A percentile compares a stretch with the other conserved stretches of the same genome.
phyloP scores from a whole-genome alignment of 1,140 invertebrate genomes.

The Phortica variegata region DNA sequence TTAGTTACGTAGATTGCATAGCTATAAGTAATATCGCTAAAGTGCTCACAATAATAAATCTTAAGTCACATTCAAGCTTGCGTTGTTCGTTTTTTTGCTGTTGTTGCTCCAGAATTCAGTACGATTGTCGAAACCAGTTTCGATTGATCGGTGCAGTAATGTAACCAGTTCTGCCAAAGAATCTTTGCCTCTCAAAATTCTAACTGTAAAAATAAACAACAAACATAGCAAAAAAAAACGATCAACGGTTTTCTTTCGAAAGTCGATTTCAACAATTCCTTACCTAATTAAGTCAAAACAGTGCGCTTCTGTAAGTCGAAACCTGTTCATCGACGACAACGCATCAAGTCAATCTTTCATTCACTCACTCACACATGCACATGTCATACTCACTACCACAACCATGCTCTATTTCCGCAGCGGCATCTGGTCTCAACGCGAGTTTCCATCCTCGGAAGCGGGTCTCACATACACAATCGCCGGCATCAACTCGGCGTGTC shows the following conservation, averaged over 20 bases:
- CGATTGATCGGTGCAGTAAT: background rate
- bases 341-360: constrained; percentile 18
- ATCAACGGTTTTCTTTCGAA: constrained; percentile 17
- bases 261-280: constrained; percentile 18
- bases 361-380: background rate
- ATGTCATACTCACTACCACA: no score
- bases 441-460: constrained; percentile 49
- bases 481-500: constrained; percentile 30
- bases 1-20: constrained; percentile 20
- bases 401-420: constrained; percentile 10
- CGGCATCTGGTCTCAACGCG: constrained; percentile 43
- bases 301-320: constrained; percentile 22
- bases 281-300: constrained; percentile 16
- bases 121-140: constrained; percentile 22
- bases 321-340: constrained; percentile 23
- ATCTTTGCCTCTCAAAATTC: constrained; percentile 19
- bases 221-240: background rate
- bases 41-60: constrained; percentile 42
- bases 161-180: constrained; percentile 10
- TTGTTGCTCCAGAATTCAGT: constrained; percentile 5
- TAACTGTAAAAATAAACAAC: constrained; percentile 42
- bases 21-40: constrained; percentile 18
- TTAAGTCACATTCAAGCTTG: constrained; percentile 22
- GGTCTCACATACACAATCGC: constrained; percentile 50
- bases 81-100: constrained; percentile 25